Conservation (phyloP, 2,113 vertebrate genomes). For the Psephotus haematonotus region DNA sequence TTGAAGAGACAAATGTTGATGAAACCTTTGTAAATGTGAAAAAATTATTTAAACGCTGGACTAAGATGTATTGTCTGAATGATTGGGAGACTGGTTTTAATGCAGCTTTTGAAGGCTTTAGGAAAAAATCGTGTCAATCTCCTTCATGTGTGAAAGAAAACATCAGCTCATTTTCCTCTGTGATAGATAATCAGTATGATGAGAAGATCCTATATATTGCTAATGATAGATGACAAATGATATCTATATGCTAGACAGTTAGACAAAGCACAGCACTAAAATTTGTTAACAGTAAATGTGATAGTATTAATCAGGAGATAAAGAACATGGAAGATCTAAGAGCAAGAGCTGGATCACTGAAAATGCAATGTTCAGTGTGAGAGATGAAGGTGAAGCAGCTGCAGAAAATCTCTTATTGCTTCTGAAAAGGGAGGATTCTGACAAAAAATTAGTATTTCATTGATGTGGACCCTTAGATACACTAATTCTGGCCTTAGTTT, state of each 20-base stretch:
- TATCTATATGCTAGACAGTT: background rate
- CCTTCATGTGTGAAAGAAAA: background rate
- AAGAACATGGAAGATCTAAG: background rate
- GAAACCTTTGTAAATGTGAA: background rate
- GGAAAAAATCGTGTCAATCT: background rate
- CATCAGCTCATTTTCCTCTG: background rate
- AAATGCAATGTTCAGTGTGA: background rate
- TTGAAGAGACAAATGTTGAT: background rate
- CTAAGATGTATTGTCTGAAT: background rate
- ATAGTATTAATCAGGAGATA: background rate
- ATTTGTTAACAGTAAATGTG: background rate
- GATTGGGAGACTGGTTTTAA: background rate
- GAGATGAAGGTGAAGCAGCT: background rate
- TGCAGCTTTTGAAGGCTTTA: background rate
- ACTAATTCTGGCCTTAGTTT: background rate
- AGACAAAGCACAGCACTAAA: background rate
- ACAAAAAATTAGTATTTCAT: background rate
- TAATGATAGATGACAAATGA: background rate
- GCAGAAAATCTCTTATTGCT: background rate
- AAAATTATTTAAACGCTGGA: background rate
- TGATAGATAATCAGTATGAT: background rate
- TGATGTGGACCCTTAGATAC: background rate
- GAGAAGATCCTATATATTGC: background rate
- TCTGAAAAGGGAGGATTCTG: background rate
- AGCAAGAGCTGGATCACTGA: background rate